These are phyloP conservation scores for Leptinotarsa texana DNA, from an alignment of 1,140 invertebrate genomes.

Conservation along the genomic window DNA sequence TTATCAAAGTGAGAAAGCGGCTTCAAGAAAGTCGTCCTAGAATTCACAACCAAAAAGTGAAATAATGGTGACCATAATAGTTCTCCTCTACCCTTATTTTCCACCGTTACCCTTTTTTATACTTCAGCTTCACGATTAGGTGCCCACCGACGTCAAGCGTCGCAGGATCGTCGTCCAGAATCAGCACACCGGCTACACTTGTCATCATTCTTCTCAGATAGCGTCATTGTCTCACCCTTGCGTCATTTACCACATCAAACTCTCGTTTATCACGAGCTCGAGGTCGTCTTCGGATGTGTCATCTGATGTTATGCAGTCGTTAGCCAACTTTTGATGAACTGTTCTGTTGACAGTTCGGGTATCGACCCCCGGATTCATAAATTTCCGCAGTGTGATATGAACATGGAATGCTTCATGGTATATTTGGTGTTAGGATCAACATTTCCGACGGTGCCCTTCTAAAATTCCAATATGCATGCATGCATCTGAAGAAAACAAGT, in stretches of 20 bases:
- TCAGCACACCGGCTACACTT: constrained; percentile 23
- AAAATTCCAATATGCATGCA: no score
- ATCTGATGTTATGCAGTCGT: constrained; percentile 15
- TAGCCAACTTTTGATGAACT: constrained; percentile 12
- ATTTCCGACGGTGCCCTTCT: no score
- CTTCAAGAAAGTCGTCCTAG: no score
- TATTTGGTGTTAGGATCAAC: no score
- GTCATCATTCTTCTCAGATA: constrained; percentile 51
- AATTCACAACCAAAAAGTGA: no score
- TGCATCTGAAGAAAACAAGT: no score
- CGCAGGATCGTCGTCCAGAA: constrained; percentile 15
- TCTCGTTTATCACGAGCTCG: constrained; percentile 48
- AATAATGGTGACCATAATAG: no score
- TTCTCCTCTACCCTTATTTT: no score
- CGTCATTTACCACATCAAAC: constrained; percentile 53
- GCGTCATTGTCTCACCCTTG: constrained; percentile 53
- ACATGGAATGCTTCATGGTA: no score
- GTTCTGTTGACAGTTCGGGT: not conserved
- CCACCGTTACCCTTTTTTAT: not conserved
- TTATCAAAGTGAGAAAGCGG: no score
- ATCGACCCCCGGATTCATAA: not conserved
- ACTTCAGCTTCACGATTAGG: not conserved
- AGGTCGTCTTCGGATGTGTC: constrained; percentile 17
- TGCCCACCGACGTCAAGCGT: not conserved
- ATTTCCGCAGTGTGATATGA: no score